Evolutionary conservation across 2,797 vertebrate genomes (phyloP).

Genomic region (Naso thynnoides): DNA sequence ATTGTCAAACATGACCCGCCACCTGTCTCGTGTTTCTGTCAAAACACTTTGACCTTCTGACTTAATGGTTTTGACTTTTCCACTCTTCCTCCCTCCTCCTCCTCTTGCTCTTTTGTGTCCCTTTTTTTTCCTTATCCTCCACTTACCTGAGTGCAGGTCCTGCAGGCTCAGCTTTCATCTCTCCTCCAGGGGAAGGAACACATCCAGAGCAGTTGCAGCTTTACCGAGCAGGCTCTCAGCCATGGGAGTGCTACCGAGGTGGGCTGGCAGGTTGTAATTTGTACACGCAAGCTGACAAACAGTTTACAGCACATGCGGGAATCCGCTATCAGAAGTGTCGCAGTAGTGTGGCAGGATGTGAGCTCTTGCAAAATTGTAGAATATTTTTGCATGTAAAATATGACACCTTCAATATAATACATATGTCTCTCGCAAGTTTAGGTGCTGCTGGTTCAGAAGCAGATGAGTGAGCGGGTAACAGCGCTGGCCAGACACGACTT

Average conservation of each 20-base stretch:
- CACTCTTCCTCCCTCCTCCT: background rate
- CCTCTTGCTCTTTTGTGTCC: background rate
- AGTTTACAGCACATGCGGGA: background rate
- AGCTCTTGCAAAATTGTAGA: background rate
- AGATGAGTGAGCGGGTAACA: slow-evolving; percentile 93
- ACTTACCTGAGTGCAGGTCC: slow-evolving; percentile 80
- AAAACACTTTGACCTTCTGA: background rate
- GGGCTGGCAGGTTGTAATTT: slow-evolving; percentile 25
- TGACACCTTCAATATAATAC: background rate
- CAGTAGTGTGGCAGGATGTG: background rate
- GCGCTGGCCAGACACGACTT: slow-evolving; percentile 91
- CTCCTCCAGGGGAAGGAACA: slow-evolving; percentile 94
- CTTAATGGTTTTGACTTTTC: slow-evolving; percentile 7
- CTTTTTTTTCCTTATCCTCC: background rate
- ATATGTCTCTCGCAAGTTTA: slow-evolving; percentile 46
- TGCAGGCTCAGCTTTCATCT: slow-evolving; percentile 90
- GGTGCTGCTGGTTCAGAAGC: slow-evolving; percentile 94
- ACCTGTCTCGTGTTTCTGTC: background rate
- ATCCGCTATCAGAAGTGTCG: background rate
- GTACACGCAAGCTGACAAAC: slow-evolving; percentile 2
- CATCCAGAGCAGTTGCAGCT: slow-evolving; percentile 95
- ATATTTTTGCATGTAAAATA: background rate
- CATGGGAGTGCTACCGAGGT: slow-evolving; percentile 86
- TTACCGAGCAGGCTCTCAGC: slow-evolving; percentile 92
- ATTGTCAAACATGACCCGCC: background rate